phyloP scores from a whole-genome alignment of 2,113 vertebrate genomes.

The Pluvianellus socialis region DNA sequence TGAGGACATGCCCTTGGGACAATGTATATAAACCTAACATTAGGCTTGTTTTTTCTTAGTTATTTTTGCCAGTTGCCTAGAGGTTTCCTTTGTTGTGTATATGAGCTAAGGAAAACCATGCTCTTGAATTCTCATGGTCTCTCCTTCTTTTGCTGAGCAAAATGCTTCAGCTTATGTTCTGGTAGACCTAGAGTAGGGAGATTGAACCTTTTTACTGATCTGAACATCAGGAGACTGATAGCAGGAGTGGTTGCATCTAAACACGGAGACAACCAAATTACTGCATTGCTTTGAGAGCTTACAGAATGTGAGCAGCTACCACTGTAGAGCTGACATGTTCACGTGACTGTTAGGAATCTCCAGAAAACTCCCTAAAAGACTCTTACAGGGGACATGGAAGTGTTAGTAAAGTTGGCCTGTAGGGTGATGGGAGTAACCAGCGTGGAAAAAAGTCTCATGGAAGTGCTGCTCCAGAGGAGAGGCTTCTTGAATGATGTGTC shows the following conservation, averaged over 20 bases:
- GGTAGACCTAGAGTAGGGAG: background rate
- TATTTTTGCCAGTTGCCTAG: background rate
- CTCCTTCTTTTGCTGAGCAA: background rate
- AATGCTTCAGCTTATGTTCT: background rate
- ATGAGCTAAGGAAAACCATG: background rate
- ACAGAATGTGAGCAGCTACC: background rate
- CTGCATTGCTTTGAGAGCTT: background rate
- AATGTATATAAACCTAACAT: background rate
- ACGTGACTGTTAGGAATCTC: background rate
- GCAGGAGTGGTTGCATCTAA: background rate
- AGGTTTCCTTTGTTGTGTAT: background rate
- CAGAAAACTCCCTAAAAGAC: background rate
- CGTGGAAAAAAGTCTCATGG: background rate
- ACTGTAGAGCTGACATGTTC: background rate
- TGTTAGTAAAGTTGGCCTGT: background rate
- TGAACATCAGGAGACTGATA: fast-evolving
- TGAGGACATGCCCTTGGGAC: background rate
- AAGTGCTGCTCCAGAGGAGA: background rate
- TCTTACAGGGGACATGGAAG: background rate
- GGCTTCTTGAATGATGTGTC: background rate
- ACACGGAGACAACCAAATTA: background rate
- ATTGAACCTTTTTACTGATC: background rate
- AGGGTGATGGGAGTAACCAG: background rate
- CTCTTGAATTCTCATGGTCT: background rate
- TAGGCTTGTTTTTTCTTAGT: background rate